Base-by-base conservation (phyloP, 2,888 invertebrate species). In the Girardia tigrina region DNA sequence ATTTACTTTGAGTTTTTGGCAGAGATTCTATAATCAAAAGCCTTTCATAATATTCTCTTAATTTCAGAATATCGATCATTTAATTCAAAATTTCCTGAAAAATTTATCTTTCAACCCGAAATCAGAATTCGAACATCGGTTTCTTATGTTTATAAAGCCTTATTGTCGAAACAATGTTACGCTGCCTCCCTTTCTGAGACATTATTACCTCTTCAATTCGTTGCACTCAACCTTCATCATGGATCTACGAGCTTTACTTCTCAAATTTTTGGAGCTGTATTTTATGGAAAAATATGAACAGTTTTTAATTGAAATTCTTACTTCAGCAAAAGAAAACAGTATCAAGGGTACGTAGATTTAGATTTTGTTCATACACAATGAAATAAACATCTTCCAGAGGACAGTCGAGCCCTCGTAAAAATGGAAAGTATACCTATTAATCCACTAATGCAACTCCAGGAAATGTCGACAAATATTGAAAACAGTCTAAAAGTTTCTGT, bases 211-310 rank as follows among this genome's bases (percentile, higher is more conserved):
- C 6, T 56, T 56, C n/a, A 56, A 56, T 56, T 56, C 56, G n/a
- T 20, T 56, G 56, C 56, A 56, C 23, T 56, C 56, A 23, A 56
- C 56, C n/a, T 56, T 56, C 23, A 56, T 56, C 56, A 56, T n/a
- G n/a, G 56, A 56, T n/a, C n/a, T 56, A 4, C 4, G n/a, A 23
- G 56, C 8, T 56, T 56, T 56, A n/a, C n/a, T 56, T 12, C 56
- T 56, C 6, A 56, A 56, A 56, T 56, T 56, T n/a, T n/a, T 56
- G 56, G 56, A 56, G n/a, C n/a, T 56, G n/a, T 56, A 56, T 56
- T 56, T 56, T 23, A 56, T 56, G 56, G 56, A 56, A 23, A 56
- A 56, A n/a, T 56, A 56, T n/a, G 56, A 56, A n/a, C 56, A 56
- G n/a, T 56, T 56, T 56, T n/a, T 56, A 16, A 56, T 56, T 12